Percentiles rank a stretch among this genome's conserved stretches.
phyloP scores from a whole-genome alignment of 2,113 vertebrate species.

The Capreolus pygargus region DNA sequence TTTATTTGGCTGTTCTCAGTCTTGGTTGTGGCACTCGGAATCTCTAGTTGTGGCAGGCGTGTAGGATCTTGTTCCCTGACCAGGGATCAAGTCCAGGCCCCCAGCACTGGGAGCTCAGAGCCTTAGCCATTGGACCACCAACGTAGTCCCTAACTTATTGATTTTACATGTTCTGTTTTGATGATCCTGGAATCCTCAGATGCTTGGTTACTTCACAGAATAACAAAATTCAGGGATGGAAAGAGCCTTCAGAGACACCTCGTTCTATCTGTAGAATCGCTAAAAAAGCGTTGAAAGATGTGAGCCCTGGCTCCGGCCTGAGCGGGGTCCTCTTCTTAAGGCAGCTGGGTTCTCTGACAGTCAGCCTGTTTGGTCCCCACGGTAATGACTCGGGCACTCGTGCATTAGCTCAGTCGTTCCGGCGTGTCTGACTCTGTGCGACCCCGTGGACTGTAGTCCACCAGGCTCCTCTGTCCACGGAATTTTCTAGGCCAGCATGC shows the following conservation, averaged over 20 bases:
- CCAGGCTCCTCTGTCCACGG: background rate
- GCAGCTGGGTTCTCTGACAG: background rate
- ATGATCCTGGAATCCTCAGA: background rate
- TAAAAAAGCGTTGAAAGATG: background rate
- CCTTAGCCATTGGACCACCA: background rate
- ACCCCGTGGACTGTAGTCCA: background rate
- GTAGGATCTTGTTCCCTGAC: background rate
- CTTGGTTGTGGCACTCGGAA: background rate
- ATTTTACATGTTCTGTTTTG: background rate
- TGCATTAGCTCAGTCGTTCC: rapidly evolving
- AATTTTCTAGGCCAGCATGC: background rate
- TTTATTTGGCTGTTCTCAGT: background rate
- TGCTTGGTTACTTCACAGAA: background rate
- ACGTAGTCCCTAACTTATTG: background rate
- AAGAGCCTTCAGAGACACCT: background rate
- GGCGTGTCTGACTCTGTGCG: rapidly evolving
- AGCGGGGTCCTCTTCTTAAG: background rate
- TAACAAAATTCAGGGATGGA: background rate
- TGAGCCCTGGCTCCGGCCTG: background rate
- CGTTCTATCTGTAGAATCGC: background rate
- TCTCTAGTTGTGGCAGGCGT: background rate
- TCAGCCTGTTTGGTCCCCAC: rapidly evolving
- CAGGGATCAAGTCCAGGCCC: background rate
- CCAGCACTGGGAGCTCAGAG: background rate
- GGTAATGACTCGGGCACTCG: background rate